These are phyloP conservation scores for Sylvilagus bachmani DNA, from an alignment of 2,113 vertebrate genomes.

Conservation along the genomic window DNA sequence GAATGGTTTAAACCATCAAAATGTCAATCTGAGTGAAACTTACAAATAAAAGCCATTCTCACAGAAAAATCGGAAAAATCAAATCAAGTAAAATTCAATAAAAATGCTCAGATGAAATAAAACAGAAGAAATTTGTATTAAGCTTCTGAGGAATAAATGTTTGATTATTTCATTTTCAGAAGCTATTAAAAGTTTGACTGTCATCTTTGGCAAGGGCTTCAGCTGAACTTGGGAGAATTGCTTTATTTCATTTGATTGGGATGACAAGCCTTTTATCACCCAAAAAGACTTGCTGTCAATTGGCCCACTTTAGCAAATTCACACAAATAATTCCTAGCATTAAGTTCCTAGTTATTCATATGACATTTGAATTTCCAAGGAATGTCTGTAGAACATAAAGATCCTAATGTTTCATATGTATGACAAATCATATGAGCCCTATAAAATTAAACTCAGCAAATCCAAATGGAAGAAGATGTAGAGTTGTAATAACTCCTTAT, in stretches of 20 bases:
- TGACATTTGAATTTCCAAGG: conserved; percentile 34
- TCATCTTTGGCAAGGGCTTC: conserved; percentile 41
- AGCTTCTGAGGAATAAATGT: conserved; percentile 61
- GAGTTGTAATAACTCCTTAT: background rate
- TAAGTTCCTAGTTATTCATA: conserved; percentile 31
- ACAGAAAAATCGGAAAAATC: conserved; percentile 59
- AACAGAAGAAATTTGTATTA: conserved; percentile 67
- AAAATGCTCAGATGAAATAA: conserved; percentile 71
- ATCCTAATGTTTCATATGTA: background rate
- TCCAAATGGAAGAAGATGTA: background rate
- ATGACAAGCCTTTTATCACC: conserved; percentile 42
- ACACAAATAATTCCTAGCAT: conserved; percentile 32
- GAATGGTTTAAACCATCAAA: conserved; percentile 75
- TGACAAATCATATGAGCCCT: background rate
- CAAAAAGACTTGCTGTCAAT: conserved; percentile 1
- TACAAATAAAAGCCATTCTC: conserved; percentile 67
- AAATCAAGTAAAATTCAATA: conserved; percentile 71
- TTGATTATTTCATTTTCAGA: conserved; percentile 69
- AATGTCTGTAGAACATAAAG: background rate
- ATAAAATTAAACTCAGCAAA: conserved; percentile 50
- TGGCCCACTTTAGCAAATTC: background rate
- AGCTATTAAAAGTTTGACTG: conserved; percentile 69
- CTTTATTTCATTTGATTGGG: conserved; percentile 29
- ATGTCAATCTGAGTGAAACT: conserved; percentile 76
- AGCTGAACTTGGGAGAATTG: background rate